Evolutionary conservation across 2,888 invertebrate species (phyloP), one percentile per base, ranked within the genome.

Genomic region (Tetrapedia diversipes): DNA sequence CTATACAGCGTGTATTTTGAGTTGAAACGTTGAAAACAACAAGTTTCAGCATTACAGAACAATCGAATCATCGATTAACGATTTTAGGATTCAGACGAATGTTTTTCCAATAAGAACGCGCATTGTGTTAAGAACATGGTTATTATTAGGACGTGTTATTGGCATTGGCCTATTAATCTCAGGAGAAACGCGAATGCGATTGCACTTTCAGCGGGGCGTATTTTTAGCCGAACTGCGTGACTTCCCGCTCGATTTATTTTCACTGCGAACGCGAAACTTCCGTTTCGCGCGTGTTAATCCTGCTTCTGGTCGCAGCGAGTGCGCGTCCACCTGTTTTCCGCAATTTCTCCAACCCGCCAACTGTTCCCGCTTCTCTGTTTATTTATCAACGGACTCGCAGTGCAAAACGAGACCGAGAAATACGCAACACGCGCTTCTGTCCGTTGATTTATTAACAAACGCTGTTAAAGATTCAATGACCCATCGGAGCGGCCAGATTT

Each of bases 301-400:
- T 4, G n/a, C 19, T 8, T 32, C 22, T 39, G 10, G 63, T 22
- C 19, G 37, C 64, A 32, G 19, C 64, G 29, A 22, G 14, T 27
- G 22, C 39, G 29, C 51, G 32, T 51, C 71, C 68, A 71, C 66
- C 71, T 43, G 71, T 67, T 71, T 41, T 19, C 56, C 29, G 24
- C 41, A 19, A 41, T 39, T 39, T 34, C 34, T 14, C 16, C 27
- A 10, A 2, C 7, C 11, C 11, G 29, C 49, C 43, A 43, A 54
- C 39, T 43, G 32, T 54, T 45, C 41, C 27, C 24, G 19, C 27
- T 14, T 8, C 29, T 10, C 29, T 54, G 43, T 54, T 54, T 54
- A 43, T 65, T 65, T 54, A 34, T 43, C 24, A 4, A 54, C 22
- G 41, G 14, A 41, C 41, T 32, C 14, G 47, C 59, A 16, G 45